Evolutionary conservation across 2,113 vertebrate species (phyloP), one percentile per base, ranked within the genome.

Genomic region (Daboia siamensis): DNA sequence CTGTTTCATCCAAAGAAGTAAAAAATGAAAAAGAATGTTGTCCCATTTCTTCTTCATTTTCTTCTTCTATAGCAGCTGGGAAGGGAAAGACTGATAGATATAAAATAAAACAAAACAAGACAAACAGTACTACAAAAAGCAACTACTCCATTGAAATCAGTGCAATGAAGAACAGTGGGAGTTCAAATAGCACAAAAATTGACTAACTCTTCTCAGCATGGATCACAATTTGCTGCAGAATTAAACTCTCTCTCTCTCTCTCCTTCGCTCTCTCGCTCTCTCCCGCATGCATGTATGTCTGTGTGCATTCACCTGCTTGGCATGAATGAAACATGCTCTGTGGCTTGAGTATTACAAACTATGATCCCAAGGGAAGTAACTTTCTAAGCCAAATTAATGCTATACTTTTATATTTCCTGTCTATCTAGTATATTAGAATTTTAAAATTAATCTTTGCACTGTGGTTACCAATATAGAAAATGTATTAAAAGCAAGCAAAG

Each of bases 1-100:
- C n/a, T 29, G 64, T 95, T 93, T 89, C 39, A 15, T 95, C 95
- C 92, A 87, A 61, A 96, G 84, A 8, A 24, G 89, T 96, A 87
- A 61, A 0, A 51, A 80, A 92, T 93, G 23, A 5, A 93, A 17
- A 90, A 11, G n/a, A 51, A 51, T 1, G 69, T 91, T 61, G 51
- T 52, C 54, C 95, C 86, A 46, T 12, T 89, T 90, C 48, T 55
- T 44, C 4, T 87, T 59, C 44, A 93, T 80, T 56, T 57, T 69
- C 3, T 10, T 6, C 4, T 80, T 93, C 4, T 52, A n/a, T 9
- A 54, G 26, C 0, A 5, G 92, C 88, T 74, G 80, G 56, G 74
- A 95, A 88, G 48, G 55, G 93, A 86, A 3, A 21, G n/a, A 61
- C 8, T 1, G 1, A 3, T 87, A 87, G 93, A 87, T 44, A 55